A percentile compares a stretch with the other conserved stretches of the same genome.
Evolutionary conservation across 1,140 invertebrate species (phyloP).

Genomic region (Scaptomyza hsui): DNA sequence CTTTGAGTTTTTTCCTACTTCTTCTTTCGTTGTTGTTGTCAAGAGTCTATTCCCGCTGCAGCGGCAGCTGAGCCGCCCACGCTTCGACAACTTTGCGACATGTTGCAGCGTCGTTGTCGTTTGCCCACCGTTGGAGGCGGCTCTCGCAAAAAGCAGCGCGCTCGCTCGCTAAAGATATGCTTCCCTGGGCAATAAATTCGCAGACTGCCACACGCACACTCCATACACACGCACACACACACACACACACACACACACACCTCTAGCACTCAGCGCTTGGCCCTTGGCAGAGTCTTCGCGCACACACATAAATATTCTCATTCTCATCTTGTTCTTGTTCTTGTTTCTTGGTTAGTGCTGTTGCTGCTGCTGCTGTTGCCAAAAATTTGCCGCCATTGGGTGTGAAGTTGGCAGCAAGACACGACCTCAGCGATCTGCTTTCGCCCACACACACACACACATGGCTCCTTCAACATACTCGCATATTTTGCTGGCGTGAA

Average conservation of each 20-base stretch:
- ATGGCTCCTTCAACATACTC: constrained; percentile 51
- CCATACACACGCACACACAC: constrained; percentile 30
- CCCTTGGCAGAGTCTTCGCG: constrained; percentile 12
- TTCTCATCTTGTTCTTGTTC: constrained; percentile 18
- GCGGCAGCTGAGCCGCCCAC: constrained; percentile 43
- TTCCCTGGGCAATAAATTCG: constrained; percentile 80
- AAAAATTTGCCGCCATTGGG: constrained; percentile 79
- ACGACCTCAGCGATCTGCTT: constrained; percentile 20
- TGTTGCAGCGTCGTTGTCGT: no score
- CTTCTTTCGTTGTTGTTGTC: neutral
- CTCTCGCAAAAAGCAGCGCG: constrained; percentile 26
- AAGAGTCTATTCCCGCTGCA: constrained; percentile 58
- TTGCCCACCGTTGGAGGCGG: constrained; percentile 20
- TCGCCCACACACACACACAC: constrained; percentile 5
- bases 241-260: constrained; percentile 15
- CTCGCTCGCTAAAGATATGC: constrained; percentile 61
- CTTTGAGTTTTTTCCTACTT: no score
- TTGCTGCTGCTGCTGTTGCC: constrained; percentile 54
- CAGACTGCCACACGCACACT: constrained; percentile 38
- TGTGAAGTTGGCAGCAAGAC: constrained; percentile 69
- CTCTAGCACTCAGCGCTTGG: constrained; percentile 11
- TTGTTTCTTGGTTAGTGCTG: constrained; percentile 32
- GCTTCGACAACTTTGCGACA: constrained; percentile 79
- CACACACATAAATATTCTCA: constrained; percentile 11
- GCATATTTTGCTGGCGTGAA: constrained; percentile 74